phyloP scores from a whole-genome alignment of 2,113 vertebrate genomes.

The Siniperca chuatsi region DNA sequence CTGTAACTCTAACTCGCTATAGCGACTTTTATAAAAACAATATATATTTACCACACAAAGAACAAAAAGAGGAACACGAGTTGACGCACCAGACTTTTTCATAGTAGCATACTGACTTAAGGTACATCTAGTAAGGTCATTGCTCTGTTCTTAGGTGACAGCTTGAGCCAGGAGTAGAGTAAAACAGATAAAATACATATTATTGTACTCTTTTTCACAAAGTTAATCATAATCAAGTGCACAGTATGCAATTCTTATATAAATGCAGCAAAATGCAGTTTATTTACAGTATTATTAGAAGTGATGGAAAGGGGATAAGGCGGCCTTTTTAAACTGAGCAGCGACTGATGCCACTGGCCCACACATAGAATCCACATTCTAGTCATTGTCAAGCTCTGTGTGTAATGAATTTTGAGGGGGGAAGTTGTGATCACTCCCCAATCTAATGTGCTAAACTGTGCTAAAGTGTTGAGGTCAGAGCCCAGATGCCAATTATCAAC shows the following conservation, averaged over 20 bases:
- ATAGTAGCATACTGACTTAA: neutral
- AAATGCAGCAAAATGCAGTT: neutral
- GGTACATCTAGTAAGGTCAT: neutral
- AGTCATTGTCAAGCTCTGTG: neutral
- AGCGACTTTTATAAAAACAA: conserved; percentile 4
- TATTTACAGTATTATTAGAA: neutral
- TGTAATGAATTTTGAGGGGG: neutral
- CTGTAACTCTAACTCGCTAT: neutral
- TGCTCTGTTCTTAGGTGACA: neutral
- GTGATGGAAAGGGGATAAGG: neutral
- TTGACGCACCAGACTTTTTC: neutral
- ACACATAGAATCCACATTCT: neutral
- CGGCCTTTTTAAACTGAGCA: neutral
- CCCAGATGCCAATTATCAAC: neutral
- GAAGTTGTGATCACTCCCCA: neutral
- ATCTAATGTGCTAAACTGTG: neutral
- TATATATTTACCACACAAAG: neutral
- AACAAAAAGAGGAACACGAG: neutral
- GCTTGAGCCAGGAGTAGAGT: neutral
- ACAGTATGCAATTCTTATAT: neutral
- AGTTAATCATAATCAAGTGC: neutral
- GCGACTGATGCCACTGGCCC: neutral
- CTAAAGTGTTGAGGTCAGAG: conserved; percentile 21
- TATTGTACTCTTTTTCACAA: neutral
- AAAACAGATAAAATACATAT: neutral